These are phyloP conservation scores for Penaeus chinensis DNA, from an alignment of 1,140 invertebrate species.

Conservation along the genomic window DNA sequence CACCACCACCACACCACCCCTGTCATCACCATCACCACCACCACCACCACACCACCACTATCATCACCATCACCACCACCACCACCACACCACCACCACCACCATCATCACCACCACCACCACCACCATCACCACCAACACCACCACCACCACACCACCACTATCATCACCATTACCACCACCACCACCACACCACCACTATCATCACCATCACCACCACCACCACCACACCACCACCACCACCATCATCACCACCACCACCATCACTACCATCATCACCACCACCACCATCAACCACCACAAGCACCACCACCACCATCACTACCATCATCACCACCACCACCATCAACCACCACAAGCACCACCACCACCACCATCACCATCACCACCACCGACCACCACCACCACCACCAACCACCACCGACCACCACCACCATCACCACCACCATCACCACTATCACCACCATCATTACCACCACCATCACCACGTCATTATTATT, in stretches of 20 bases:
- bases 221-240: background rate
- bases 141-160: background rate
- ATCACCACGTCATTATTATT: too few relatives aligned
- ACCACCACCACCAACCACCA: background rate
- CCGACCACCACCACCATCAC: background rate
- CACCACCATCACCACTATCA: background rate
- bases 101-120: background rate
- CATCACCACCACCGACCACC: background rate
- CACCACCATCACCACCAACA: slow-evolving; percentile 8
- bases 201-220: background rate
- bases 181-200: background rate
- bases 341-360: background rate
- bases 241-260: background rate
- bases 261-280: background rate
- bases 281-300: background rate
- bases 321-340: background rate
- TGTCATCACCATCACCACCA: background rate
- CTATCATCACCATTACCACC: background rate
- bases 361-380: background rate
- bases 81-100: background rate
- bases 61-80: background rate
- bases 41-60: background rate
- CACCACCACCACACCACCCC: background rate
- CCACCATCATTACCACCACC: background rate
- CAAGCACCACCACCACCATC: background rate